Percentiles rank a stretch among this genome's conserved stretches.
Conservation (phyloP, 2,797 vertebrate species). For the Lycodopsis pacificus region DNA sequence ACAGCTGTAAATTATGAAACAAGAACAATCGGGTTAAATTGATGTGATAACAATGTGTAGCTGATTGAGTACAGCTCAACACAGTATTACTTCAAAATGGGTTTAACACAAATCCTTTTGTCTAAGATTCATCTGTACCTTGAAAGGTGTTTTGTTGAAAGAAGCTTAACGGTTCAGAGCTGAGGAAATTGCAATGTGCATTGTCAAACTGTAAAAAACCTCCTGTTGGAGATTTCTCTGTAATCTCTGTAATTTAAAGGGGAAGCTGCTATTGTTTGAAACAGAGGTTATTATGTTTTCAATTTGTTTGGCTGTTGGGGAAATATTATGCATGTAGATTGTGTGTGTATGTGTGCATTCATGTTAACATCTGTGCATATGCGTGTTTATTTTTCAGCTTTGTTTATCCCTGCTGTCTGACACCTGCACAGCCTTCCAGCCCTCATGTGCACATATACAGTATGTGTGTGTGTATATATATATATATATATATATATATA, state of each 20-base stretch:
- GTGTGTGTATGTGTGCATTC: neutral
- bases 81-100: neutral
- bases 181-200: neutral
- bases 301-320: neutral
- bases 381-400: conserved; percentile 1
- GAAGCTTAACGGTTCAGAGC: neutral
- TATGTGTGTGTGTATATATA: neutral
- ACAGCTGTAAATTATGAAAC: neutral
- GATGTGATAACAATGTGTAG: neutral
- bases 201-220: neutral
- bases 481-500: too few species aligned
- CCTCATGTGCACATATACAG: neutral
- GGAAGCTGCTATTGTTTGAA: conserved; percentile 26
- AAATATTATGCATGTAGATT: neutral
- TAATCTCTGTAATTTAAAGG: conserved; percentile 1
- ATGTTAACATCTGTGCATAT: neutral
- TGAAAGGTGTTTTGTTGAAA: neutral
- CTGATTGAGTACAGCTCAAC: neutral
- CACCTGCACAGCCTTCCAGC: neutral
- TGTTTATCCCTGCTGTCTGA: neutral
- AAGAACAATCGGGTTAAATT: neutral
- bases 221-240: neutral
- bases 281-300: neutral
- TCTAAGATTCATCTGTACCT: neutral
- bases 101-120: neutral